A percentile compares a stretch with the other conserved stretches of the same genome.
Evolutionary conservation across 2,888 invertebrate genomes (phyloP).

Genomic region (Scaeva pyrastri): DNA sequence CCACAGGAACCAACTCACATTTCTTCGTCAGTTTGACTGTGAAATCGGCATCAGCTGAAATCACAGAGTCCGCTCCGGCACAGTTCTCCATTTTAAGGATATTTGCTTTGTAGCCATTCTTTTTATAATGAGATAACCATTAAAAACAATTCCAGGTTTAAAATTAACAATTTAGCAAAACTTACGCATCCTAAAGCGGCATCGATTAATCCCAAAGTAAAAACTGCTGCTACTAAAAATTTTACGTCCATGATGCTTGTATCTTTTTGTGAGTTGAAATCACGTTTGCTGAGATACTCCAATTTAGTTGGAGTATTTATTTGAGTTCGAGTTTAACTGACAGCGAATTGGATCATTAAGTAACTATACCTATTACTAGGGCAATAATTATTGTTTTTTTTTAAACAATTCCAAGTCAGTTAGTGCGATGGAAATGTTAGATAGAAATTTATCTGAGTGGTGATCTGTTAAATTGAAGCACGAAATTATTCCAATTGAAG

Average conservation of each 20-base stretch:
- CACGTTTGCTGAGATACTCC: conserved; percentile 23
- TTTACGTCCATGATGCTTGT: conserved; percentile 63
- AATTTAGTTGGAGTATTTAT: conserved; percentile 57
- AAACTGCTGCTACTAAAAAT: conserved; percentile 3
- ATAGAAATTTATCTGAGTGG: conserved; percentile 36
- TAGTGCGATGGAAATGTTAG: conserved; percentile 33
- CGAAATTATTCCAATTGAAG: conserved; percentile 32
- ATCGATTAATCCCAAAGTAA: conserved; percentile 40
- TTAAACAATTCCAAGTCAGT: conserved; percentile 36
- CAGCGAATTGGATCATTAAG: conserved; percentile 51
- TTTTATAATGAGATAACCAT: too few species aligned
- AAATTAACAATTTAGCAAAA: neutral
- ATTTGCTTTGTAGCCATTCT: conserved; percentile 83
- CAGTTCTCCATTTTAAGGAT: conserved; percentile 81
- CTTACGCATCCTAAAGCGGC: conserved; percentile 67
- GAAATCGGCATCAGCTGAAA: conserved; percentile 80
- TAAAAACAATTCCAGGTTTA: neutral
- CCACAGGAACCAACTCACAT: conserved; percentile 83
- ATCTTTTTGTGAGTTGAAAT: conserved; percentile 1
- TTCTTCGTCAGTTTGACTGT: conserved; percentile 82
- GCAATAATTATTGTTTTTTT: conserved; percentile 32
- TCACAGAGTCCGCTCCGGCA: conserved; percentile 79
- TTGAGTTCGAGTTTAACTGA: conserved; percentile 24
- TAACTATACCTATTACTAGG: neutral
- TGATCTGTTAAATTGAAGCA: conserved; percentile 57